These are phyloP conservation scores for Engystomops pustulosus DNA, from an alignment of 2,113 vertebrate species.

Conservation along the genomic window DNA sequence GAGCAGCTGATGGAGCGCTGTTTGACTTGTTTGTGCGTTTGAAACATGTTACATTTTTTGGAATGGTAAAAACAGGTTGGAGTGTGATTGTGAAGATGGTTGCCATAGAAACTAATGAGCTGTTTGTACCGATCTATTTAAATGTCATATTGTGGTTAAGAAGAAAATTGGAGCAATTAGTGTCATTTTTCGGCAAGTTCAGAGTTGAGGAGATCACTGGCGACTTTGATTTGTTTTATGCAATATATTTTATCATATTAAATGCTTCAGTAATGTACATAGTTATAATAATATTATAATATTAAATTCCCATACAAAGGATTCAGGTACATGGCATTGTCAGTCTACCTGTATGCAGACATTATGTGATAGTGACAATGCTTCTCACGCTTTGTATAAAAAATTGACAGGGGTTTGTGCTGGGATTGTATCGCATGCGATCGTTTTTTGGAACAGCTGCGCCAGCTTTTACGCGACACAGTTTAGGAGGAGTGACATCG, in stretches of 20 bases:
- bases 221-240: background rate
- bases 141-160: constrained; percentile 15
- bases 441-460: no score
- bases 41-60: constrained; percentile 15
- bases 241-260: background rate
- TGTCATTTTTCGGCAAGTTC: background rate
- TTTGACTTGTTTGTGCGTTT: background rate
- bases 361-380: no score
- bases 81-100: constrained; percentile 11
- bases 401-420: no score
- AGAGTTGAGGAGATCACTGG: background rate
- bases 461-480: no score
- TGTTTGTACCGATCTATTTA: constrained; percentile 15
- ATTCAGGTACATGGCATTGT: no score
- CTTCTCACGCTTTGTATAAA: no score
- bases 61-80: constrained; percentile 26
- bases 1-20: background rate
- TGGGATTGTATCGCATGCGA: no score
- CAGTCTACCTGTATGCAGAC: no score
- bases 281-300: no score
- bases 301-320: no score
- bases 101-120: constrained; percentile 29
- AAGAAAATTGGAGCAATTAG: constrained; percentile 16
- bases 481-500: no score
- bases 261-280: no score